These are phyloP conservation scores for Spodoptera littoralis DNA, from an alignment of 2,888 invertebrate species.

Conservation along the genomic window DNA sequence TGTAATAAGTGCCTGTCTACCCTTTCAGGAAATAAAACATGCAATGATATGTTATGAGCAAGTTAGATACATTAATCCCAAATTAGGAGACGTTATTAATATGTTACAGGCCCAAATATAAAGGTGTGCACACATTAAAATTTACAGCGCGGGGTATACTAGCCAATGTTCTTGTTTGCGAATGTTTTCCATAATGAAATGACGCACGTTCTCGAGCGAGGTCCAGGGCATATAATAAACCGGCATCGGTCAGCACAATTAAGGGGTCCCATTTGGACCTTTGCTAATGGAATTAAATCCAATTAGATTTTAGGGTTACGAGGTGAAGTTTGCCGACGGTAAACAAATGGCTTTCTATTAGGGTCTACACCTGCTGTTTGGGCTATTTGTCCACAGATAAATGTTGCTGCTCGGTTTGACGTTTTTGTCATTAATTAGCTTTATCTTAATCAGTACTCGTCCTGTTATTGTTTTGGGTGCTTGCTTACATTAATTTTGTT, in stretches of 20 bases:
- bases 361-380: constrained; percentile 79
- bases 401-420: constrained; percentile 70
- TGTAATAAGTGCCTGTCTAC: too few species aligned
- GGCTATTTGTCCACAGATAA: constrained; percentile 75
- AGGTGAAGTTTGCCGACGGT: constrained; percentile 85
- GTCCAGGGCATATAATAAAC: constrained; percentile 76
- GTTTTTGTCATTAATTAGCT: constrained; percentile 69
- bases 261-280: constrained; percentile 86
- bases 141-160: constrained; percentile 28
- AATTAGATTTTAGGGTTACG: constrained; percentile 88
- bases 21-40: too few species aligned
- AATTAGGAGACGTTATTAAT: constrained; percentile 27
- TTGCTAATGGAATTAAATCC: constrained; percentile 88
- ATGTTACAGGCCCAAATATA: constrained; percentile 19
- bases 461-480: constrained; percentile 23
- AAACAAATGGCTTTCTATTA: constrained; percentile 85
- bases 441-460: constrained; percentile 57
- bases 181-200: constrained; percentile 70
- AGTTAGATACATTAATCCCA: neutral
- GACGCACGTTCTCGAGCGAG: constrained; percentile 63
- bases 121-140: constrained; percentile 39
- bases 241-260: constrained; percentile 86
- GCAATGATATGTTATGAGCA: too few species aligned
- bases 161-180: constrained; percentile 57
- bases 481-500: constrained; percentile 12